Evolutionary conservation across 2,113 vertebrate species (phyloP).

Genomic region (Neogale vison): DNA sequence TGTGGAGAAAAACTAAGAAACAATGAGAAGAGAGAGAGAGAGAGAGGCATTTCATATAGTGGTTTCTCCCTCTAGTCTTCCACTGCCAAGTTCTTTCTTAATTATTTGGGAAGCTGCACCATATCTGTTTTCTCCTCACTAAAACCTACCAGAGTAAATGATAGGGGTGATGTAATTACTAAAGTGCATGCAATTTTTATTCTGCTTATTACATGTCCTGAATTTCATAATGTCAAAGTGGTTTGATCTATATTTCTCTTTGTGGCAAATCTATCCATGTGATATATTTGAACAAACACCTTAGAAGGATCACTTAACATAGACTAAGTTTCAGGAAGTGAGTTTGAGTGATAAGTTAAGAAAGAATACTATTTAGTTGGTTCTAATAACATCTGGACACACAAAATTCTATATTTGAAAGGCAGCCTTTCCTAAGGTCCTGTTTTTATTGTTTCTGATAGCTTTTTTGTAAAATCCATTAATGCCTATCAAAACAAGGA

Average conservation of each 20-base stretch:
- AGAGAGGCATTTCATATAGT: background rate
- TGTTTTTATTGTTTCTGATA: background rate
- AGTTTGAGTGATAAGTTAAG: background rate
- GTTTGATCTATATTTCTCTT: background rate
- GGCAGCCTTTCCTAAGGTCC: background rate
- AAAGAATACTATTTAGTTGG: background rate
- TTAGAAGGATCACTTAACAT: background rate
- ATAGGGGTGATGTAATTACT: background rate
- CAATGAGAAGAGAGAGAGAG: background rate
- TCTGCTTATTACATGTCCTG: background rate
- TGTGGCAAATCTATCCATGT: background rate
- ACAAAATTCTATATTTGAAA: background rate
- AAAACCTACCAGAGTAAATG: background rate
- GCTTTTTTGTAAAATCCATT: background rate
- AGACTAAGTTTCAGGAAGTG: background rate
- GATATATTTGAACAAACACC: background rate
- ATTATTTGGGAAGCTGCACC: background rate
- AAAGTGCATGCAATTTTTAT: slow-evolving; percentile 39
- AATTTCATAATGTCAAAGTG: background rate
- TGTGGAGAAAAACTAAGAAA: background rate
- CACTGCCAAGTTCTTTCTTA: background rate
- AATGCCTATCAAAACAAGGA: background rate
- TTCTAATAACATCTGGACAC: background rate
- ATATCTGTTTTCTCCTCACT: background rate
- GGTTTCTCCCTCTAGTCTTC: background rate